Evolutionary conservation across 2,797 vertebrate genomes (phyloP), one percentile per base, ranked within the genome.

Genomic region (Psittacula derbiana): DNA sequence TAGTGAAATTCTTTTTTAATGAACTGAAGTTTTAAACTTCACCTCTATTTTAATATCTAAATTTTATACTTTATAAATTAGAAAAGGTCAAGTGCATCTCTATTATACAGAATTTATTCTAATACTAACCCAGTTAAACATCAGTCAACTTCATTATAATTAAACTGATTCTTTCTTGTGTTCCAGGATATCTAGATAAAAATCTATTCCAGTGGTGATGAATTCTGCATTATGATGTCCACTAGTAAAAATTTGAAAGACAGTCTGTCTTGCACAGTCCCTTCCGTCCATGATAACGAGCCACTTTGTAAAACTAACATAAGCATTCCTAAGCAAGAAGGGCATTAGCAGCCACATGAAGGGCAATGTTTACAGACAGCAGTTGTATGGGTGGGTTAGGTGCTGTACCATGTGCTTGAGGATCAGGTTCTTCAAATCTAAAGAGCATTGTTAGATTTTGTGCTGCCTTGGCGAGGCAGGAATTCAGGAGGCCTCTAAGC

Each of bases 381-480:
- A 50, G 55, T 31, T 72, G 62, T 9, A 30, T 0, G 2, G 31
- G 57, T 66, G 60, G 1, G 8, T 79, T 84, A 4, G 11, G 43
- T 0, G 0, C 55, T 73, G 62, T 25, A 40, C 58, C 9, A 1
- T 36, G 53, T 33, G 24, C 66, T 79, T 0, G 0, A 70, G 95
- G 95, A 95, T 96, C 92, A 93, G 43, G n/a, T 96, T 97, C 90
- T 92, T 76, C 47, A 81, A 62, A 90, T 97, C 86, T 95, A 86
- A 95, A 92, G 94, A 66, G 70, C 88, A 86, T 97, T 97, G 92
- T 96, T 95, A 90, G 62, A 24, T 73, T 88, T 81, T 8, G 12
- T 70, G 43, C 61, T 88, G 75, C 46, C 88, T 81, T 81, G 43
- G 14, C 0, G 3, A 93, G 60, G 73, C 58, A 88, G 92, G 55